Evolutionary conservation across 2,797 vertebrate genomes (phyloP).

Genomic region (Muscicapa comitata): DNA sequence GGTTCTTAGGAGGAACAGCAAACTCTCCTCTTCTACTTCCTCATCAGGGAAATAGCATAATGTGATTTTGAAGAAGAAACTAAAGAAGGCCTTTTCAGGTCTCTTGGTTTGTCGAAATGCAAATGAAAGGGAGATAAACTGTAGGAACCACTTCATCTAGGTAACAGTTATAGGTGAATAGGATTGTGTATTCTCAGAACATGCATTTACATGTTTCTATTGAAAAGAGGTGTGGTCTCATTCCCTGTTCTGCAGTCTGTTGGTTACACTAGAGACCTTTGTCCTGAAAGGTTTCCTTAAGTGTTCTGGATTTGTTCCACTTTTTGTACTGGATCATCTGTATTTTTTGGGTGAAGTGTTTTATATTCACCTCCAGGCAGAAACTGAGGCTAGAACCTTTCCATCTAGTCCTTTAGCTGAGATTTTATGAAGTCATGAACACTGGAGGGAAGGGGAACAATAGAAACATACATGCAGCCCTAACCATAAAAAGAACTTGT

Average conservation of each 20-base stretch:
- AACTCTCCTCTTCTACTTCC: background rate
- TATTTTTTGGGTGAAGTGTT: background rate
- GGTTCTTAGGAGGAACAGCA: background rate
- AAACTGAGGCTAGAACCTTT: background rate
- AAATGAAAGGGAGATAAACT: background rate
- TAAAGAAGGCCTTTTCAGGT: background rate
- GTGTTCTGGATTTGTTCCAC: background rate
- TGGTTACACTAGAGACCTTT: background rate
- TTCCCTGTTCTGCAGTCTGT: background rate
- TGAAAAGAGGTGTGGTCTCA: background rate
- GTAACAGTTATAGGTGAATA: background rate
- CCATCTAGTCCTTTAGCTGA: background rate
- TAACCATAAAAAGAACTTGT: background rate
- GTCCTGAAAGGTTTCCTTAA: background rate
- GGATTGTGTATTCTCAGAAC: background rate
- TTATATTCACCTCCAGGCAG: background rate
- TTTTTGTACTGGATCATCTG: accelerated
- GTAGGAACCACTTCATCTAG: background rate
- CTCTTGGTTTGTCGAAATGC: background rate
- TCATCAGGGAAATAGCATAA: background rate
- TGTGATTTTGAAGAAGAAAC: background rate
- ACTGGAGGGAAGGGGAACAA: background rate
- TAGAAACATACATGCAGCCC: background rate
- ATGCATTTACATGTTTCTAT: background rate
- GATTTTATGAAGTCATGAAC: background rate